phyloP scores from a whole-genome alignment of 2,797 vertebrate species.

The Aphelocoma californica region DNA sequence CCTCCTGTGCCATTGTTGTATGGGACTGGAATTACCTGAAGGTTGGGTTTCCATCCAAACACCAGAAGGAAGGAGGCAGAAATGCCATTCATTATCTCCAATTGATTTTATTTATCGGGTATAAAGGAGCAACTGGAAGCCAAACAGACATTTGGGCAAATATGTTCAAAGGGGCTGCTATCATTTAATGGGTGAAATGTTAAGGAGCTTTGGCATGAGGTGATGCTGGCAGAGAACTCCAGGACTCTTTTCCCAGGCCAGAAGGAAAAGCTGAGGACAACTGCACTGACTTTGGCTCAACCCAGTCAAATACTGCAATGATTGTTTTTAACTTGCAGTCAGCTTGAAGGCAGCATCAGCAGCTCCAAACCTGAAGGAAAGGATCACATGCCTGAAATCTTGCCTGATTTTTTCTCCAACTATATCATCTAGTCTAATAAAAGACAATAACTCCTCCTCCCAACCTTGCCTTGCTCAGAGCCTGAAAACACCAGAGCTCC shows the following conservation, averaged over 20 bases:
- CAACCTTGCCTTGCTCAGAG: slow-evolving; percentile 45
- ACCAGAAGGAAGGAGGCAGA: not conserved
- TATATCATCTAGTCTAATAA: slow-evolving; percentile 48
- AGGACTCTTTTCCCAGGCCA: not conserved
- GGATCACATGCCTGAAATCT: not conserved
- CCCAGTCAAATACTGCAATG: not conserved
- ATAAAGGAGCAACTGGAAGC: not conserved
- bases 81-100: not conserved
- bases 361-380: slow-evolving; percentile 35
- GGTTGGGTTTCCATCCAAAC: not conserved
- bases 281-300: not conserved
- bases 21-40: not conserved
- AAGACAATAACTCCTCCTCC: slow-evolving; percentile 61
- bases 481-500: slow-evolving; percentile 56
- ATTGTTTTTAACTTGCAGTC: not conserved
- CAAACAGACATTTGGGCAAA: not conserved
- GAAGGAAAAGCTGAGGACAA: not conserved
- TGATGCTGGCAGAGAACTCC: not conserved
- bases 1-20: not conserved
- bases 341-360: slow-evolving; percentile 2
- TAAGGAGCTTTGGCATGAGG: not conserved
- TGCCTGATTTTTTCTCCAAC: slow-evolving; percentile 19
- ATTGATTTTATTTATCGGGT: not conserved
- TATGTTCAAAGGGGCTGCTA: not conserved
- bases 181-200: not conserved